Evolutionary conservation across 2,888 invertebrate species (phyloP).

Genomic region (Drosophila parthenogenetica): DNA sequence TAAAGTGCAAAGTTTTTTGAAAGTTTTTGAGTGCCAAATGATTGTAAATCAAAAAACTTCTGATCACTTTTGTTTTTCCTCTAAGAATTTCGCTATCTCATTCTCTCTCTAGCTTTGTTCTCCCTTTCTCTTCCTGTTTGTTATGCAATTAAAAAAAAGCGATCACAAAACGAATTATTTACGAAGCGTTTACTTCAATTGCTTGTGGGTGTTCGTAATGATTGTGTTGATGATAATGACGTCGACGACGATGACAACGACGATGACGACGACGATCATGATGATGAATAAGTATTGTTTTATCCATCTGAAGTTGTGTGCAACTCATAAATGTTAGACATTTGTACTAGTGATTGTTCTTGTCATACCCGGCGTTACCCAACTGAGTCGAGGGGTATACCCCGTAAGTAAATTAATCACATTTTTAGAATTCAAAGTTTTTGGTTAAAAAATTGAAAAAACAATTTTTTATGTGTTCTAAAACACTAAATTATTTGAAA

Average conservation of each 20-base stretch:
- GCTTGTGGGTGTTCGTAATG: slow-evolving; percentile 7
- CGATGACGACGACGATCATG: neutral
- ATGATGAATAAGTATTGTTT: slow-evolving; percentile 17
- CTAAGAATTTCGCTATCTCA: neutral
- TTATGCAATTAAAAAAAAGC: neutral
- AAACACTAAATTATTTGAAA: no score
- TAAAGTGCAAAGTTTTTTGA: no score
- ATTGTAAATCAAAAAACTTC: no score
- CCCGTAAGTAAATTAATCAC: neutral
- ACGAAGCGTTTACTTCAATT: neutral
- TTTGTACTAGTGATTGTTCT: slow-evolving; percentile 5
- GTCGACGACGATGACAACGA: slow-evolving; percentile 1
- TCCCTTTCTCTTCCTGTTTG: neutral
- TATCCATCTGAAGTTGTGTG: slow-evolving; percentile 12
- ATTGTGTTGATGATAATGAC: slow-evolving; percentile 3
- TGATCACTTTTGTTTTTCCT: neutral
- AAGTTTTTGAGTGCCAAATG: no score
- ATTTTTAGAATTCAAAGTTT: no score
- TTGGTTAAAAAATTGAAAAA: no score
- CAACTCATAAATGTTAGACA: slow-evolving; percentile 8
- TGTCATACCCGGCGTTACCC: slow-evolving; percentile 20
- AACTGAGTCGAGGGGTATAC: neutral
- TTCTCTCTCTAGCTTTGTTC: neutral
- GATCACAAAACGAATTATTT: neutral
- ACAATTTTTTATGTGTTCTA: no score